A percentile compares a stretch with the other conserved stretches of the same genome.
Conservation (phyloP, 2,888 invertebrate genomes). For the Blera fallax region DNA sequence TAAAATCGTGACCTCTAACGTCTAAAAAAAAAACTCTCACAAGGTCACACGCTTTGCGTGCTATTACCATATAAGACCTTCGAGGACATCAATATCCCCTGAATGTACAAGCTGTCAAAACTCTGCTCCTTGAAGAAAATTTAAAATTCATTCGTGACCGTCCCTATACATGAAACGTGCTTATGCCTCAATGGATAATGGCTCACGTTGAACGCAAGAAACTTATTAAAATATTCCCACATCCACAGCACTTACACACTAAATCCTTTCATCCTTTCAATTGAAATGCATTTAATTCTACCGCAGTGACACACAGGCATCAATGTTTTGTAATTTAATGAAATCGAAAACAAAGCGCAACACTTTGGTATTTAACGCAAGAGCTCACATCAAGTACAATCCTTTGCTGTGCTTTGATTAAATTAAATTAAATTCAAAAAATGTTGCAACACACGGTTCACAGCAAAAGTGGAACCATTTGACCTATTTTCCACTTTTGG, state of each 20-base stretch:
- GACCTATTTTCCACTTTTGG: conserved; percentile 36
- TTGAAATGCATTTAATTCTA: conserved; percentile 16
- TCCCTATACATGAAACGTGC: too few species aligned
- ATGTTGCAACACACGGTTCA: neutral
- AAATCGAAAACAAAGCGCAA: conserved; percentile 17
- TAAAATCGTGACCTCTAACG: too few species aligned
- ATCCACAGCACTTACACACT: neutral
- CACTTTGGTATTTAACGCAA: conserved; percentile 52
- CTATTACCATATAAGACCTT: neutral
- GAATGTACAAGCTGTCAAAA: conserved; percentile 9
- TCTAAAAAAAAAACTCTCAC: neutral
- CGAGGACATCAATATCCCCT: neutral
- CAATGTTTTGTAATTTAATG: conserved; percentile 7
- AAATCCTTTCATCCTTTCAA: neutral
- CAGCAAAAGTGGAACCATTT: conserved; percentile 13
- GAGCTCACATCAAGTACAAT: neutral
- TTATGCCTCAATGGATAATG: too few species aligned
- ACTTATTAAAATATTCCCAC: neutral
- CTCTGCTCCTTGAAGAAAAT: neutral
- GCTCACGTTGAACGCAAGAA: too few species aligned
- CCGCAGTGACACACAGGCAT: neutral
- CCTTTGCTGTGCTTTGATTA: neutral
- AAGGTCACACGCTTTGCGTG: neutral
- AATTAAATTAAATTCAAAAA: conserved; percentile 25
- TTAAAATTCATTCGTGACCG: neutral